Evolutionary conservation across 2,113 vertebrate genomes (phyloP), one percentile per base, ranked within the genome.

Genomic region (Opisthocomus hoazin): DNA sequence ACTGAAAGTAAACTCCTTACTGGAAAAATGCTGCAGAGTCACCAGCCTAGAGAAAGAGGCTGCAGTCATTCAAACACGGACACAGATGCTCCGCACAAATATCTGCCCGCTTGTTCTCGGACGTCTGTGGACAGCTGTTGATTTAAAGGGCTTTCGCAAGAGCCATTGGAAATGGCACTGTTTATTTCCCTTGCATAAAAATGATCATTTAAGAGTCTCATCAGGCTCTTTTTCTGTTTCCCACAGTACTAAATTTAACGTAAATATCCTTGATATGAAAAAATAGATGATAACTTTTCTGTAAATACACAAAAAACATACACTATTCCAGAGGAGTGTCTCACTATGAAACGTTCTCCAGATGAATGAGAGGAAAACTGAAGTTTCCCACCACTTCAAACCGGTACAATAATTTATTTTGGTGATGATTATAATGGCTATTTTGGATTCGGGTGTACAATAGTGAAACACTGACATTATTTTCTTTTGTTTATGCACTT

Each of bases 401-500:
- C 53, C 1, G 3, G 36, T 48, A n/a, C 27, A 41, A 20, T 73
- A 1, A 76, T 79, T 95, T 94, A 79, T 93, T 95, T 96, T 91
- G 54, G 70, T 74, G 82, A 48, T 57, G 63, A 50, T 61, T 82
- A 3, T 16, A 89, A n/a, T 1, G 23, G 50, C 4, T 88, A 57
- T 92, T 96, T 96, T 81, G 54, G 63, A 71, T 74, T 69, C 83
- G 5, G 11, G 51, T 5, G 16, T 46, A 89, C 83, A 93, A 91
- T 60, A 75, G 80, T 75, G 41, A 66, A 92, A 64, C 54, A 23
- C 43, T 45, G 75, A 70, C 46, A 74, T 66, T 80, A 34, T 89
- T 87, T 89, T 58, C 93, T 87, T 60, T 60, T 96, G 77, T 96
- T 96, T 96, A 73, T 95, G 39, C 95, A 18, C 82, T 79, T 87